Percentiles rank a stretch among this genome's conserved stretches.
Conservation (phyloP, 64 coral and sea anemone genomes). For the Montipora foliosa region DNA sequence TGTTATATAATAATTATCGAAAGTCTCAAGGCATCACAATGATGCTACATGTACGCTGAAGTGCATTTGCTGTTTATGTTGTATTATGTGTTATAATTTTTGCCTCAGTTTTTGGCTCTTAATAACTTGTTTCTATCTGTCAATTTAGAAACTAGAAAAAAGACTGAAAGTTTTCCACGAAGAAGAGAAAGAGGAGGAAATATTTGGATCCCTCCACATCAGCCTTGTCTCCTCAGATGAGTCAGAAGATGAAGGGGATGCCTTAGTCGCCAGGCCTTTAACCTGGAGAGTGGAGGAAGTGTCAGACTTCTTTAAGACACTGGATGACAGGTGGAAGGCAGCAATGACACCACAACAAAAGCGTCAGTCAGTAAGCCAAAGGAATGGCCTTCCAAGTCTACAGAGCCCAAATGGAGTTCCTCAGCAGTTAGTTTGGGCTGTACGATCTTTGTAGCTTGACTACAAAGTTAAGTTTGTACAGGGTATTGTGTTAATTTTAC, state of each 20-base stretch:
- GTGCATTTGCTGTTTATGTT: too few species aligned
- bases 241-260: neutral
- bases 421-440: neutral
- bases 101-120: neutral
- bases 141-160: constrained; percentile 16
- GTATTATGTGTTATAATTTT: neutral
- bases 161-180: neutral
- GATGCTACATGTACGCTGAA: too few species aligned
- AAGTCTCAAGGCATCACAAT: too few species aligned
- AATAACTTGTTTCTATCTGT: neutral
- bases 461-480: too few species aligned
- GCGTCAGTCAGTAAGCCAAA: neutral
- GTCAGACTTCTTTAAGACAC: neutral
- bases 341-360: neutral
- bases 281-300: neutral
- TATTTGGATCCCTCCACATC: neutral
- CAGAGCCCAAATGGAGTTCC: neutral
- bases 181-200: neutral
- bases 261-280: neutral
- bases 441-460: neutral
- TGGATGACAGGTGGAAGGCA: neutral
- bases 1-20: too few species aligned
- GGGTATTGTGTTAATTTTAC: too few species aligned
- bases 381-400: neutral
- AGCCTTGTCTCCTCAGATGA: neutral